Evolutionary conservation across 2,113 vertebrate genomes (phyloP).

Genomic region (Megatriorchis doriae): DNA sequence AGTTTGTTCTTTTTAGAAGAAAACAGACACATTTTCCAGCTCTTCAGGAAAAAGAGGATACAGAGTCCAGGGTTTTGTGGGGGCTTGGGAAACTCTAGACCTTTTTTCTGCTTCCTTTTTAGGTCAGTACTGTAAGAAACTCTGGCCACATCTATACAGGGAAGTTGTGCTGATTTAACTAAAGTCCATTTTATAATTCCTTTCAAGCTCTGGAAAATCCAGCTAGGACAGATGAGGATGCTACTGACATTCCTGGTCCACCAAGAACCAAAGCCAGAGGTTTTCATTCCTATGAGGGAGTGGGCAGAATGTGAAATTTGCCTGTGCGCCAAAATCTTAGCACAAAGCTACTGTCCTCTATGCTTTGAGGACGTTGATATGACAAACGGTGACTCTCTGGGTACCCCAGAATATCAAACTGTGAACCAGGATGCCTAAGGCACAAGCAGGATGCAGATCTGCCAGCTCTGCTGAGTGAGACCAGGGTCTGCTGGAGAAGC

Average conservation of each 20-base stretch:
- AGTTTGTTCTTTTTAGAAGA: background rate
- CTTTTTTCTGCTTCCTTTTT: constrained; percentile 21
- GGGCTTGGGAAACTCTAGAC: background rate
- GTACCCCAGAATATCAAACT: background rate
- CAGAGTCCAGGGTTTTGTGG: background rate
- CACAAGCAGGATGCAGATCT: background rate
- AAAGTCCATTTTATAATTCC: background rate
- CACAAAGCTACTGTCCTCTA: background rate
- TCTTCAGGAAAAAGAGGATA: background rate
- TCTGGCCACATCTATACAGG: background rate
- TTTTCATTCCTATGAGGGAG: background rate
- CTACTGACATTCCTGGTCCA: background rate
- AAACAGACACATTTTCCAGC: background rate
- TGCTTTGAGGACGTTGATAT: background rate
- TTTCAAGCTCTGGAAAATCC: background rate
- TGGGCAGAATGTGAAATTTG: background rate
- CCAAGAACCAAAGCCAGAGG: background rate
- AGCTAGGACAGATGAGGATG: background rate
- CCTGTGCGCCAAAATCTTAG: background rate
- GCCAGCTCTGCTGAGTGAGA: background rate
- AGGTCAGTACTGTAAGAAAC: background rate
- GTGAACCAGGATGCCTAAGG: background rate
- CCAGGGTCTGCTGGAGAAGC: background rate
- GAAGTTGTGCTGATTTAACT: background rate
- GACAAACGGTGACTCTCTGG: background rate